Evolutionary conservation across 1,140 invertebrate species (phyloP), one percentile per base, ranked within the genome.

Genomic region (Chrysopa pallens): DNA sequence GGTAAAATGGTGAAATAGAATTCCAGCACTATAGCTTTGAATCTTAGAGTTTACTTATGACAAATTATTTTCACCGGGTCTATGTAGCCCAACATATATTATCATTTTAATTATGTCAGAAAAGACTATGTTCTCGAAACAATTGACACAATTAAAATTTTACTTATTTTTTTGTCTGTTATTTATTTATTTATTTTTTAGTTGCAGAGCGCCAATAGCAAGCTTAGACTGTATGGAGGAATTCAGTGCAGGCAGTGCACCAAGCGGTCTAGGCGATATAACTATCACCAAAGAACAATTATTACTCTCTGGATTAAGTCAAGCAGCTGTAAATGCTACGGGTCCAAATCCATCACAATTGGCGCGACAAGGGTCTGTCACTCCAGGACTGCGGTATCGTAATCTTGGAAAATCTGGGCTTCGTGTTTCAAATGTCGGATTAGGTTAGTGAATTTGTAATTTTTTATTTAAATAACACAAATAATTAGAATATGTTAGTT

Each of bases 391-490:
- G 51, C 73, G 84, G 12, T 88, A 88, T 64, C 76, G 87, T 60
- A 93, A 93, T 65, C 72, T 94, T 46, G 89, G 89, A 41, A 93
- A 93, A 65, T 90, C 85, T 54, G 89, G 89, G 40, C 70, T 94
- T 45, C 72, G 87, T 50, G 86, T 93, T 40, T 91, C 88, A 48
- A 91, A 88, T 59, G 79, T 94, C 52, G 89, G 86, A 46, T 69
- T 93, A 54, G 80, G 79, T 78, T 69, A 67, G 69, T 63, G 11
- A 29, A 4, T 8, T 13, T 23, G n/a, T 23, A 23, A 23, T n/a
- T n/a, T n/a, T n/a, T n/a, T n/a, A n/a, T n/a, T n/a, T n/a, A n/a
- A n/a, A n/a, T n/a, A n/a, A n/a, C n/a, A n/a, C n/a, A n/a, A n/a
- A n/a, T n/a, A n/a, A n/a, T n/a, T n/a, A n/a, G n/a, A n/a, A n/a